Base-by-base conservation (phyloP, 2,888 invertebrate genomes). In the Catocala nupta region DNA sequence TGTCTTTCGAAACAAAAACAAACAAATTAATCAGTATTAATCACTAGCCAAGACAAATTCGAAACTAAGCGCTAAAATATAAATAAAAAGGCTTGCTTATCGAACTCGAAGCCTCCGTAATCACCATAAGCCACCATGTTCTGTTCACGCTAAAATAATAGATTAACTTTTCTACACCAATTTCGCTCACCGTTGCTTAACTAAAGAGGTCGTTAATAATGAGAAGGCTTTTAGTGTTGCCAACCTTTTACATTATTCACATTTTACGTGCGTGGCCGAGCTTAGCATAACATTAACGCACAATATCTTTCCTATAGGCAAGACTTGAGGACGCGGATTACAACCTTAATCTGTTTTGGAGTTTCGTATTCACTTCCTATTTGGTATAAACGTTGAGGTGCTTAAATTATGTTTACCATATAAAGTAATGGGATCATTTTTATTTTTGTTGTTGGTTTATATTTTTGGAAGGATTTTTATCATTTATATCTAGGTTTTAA, bases 241-340 rank as follows among this genome's bases (percentile, higher is more conserved):
- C 71, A 70, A 71, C 81, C 77, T 73, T 76, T 76, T 81, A 71
- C 70, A 82, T 82, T 77, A 83, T 78, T 82, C 73, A 82, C 76
- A 55, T 55, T 64, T 16, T 16, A 63, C 58, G 69, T 73, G 63
- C 69, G 70, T 71, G 72, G 64, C 55, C 63, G 50, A 61, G 71
- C 60, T 74, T 72, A 70, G 55, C 56, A 68, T 58, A 59, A 63
- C 50, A 64, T 62, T 49, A 60, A 53, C 8, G 5, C 47, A 25
- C 5, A 49, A 10, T 49, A 43, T 53, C 11, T 51, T 39, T 10
- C 39, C 36, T 51, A 12, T 51, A 12, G 36, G 11, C 36, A 36
- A 51, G 11, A 5, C 33, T 34, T 33, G 5, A n/a, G 6, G 49
- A 49, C 25, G 9, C 49, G 34, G 49, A 49, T 25, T 13, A 49